Evolutionary conservation across 1,140 invertebrate species (phyloP).

Genomic region (Atta cephalotes): DNA sequence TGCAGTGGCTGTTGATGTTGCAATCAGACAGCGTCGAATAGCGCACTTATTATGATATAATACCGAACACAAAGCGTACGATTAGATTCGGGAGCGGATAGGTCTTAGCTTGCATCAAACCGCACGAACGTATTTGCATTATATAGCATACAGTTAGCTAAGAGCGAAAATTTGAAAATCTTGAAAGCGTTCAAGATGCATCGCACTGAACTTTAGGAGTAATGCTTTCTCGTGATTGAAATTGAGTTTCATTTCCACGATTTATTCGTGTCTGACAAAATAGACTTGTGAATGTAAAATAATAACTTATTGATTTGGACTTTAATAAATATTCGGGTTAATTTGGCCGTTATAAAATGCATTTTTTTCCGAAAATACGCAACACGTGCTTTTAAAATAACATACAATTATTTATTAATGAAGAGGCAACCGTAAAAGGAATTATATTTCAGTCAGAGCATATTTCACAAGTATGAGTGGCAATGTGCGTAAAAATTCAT

Average conservation of each 20-base stretch:
- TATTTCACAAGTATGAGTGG: background rate
- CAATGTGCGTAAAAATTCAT: background rate
- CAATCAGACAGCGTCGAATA: constrained; percentile 36
- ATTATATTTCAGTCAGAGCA: background rate
- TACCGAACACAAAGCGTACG: background rate
- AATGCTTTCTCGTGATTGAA: background rate
- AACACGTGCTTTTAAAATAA: background rate
- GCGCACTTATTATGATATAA: constrained; percentile 23
- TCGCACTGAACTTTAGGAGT: background rate
- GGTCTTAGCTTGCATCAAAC: constrained; percentile 2
- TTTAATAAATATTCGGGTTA: constrained; percentile 1
- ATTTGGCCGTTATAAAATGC: background rate
- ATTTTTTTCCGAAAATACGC: background rate
- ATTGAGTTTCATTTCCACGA: background rate
- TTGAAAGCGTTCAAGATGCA: background rate
- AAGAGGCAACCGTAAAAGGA: constrained; percentile 4
- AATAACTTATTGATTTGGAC: background rate
- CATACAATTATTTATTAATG: background rate
- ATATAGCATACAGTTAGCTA: background rate
- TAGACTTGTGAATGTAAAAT: background rate
- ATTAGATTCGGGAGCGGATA: constrained; percentile 7
- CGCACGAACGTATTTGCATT: background rate
- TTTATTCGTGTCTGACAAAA: background rate
- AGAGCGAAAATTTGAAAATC: background rate
- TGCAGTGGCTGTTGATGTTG: constrained; percentile 16